Evolutionary conservation across 2,113 vertebrate species (phyloP).

Genomic region (Ictidomys tridecemlineatus): DNA sequence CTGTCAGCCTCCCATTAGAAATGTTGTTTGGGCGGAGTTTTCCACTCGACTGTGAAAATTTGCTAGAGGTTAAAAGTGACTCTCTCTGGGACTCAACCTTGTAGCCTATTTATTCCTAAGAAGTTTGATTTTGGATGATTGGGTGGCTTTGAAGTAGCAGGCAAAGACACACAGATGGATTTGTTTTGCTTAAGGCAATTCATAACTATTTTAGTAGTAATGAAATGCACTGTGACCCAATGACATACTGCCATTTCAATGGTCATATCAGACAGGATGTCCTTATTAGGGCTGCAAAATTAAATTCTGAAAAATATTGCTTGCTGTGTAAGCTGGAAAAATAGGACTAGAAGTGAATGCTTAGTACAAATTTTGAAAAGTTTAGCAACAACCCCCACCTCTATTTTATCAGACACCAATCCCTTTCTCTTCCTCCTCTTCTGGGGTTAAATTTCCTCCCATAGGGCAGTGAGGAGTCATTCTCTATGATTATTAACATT

Average conservation of each 20-base stretch:
- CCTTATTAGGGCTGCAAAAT: constrained; percentile 20
- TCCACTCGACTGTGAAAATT: constrained; percentile 61
- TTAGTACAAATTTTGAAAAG: not conserved
- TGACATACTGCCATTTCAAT: not conserved
- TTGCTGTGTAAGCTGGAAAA: not conserved
- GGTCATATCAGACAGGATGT: not conserved
- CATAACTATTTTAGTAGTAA: not conserved
- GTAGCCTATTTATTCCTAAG: not conserved
- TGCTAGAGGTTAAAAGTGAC: constrained; percentile 55
- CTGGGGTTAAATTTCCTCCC: not conserved
- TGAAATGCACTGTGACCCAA: not conserved
- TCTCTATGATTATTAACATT: not conserved
- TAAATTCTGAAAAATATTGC: constrained; percentile 31
- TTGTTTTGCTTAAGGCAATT: constrained; percentile 60
- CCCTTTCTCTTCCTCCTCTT: not conserved
- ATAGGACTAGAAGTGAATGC: not conserved
- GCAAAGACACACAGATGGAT: constrained; percentile 44
- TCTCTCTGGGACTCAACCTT: not conserved
- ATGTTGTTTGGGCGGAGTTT: constrained; percentile 59
- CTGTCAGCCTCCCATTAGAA: constrained; percentile 68
- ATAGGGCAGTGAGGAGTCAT: not conserved
- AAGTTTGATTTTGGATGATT: not conserved
- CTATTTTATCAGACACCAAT: not conserved
- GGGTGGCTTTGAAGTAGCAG: not conserved
- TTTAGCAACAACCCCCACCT: not conserved